Evolutionary conservation across 2,113 vertebrate genomes (phyloP), one percentile per base, ranked within the genome.

Genomic region (Casuarius casuarius): DNA sequence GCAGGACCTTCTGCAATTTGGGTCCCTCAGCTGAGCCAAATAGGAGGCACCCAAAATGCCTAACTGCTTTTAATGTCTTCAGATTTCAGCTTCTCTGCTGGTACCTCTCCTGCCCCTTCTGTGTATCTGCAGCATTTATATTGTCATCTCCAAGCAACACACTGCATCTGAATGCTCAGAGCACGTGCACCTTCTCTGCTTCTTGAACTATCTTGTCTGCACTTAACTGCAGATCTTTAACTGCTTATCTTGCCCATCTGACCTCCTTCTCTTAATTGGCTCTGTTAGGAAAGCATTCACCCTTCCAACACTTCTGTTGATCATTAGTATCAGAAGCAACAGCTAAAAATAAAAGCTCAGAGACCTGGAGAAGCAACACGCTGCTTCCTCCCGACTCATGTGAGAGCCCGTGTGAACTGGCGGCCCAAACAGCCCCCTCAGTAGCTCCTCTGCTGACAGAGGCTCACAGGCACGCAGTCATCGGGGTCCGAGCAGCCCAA

Each of bases 151-250:
- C 46, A 4, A 0, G 6, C 28, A 7, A 9, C 5, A 4, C 49
- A 62, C 33, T 31, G 61, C 33, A 52, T 40, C 61, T 14, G 33
- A 54, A 28, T 18, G 22, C 2, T 3, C 5, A 19, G 6, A 58
- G 20, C 9, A 1, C 4, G 7, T 1, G 2, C 9, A 1, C 12
- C 31, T 33, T 31, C 6, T 11, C 40, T 23, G 2, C 1, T 1
- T 2, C 23, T 23, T 31, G 23, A 12, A 54, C 61, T 14, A 18
- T 2, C 61, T 49, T 7, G 23, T 22, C 59, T n/a, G 26, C 48
- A 44, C 16, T 8, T 38, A 62, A 28, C 20, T 29, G 48, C 48
- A 31, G 35, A 13, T 21, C 59, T 38, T 62, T 58, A 58, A 31
- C 56, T 58, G 56, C 29, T 31, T 33, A 46, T 29, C 58, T 62